Evolutionary conservation across 1,140 invertebrate genomes (phyloP).

Genomic region (Drosophila nasuta): DNA sequence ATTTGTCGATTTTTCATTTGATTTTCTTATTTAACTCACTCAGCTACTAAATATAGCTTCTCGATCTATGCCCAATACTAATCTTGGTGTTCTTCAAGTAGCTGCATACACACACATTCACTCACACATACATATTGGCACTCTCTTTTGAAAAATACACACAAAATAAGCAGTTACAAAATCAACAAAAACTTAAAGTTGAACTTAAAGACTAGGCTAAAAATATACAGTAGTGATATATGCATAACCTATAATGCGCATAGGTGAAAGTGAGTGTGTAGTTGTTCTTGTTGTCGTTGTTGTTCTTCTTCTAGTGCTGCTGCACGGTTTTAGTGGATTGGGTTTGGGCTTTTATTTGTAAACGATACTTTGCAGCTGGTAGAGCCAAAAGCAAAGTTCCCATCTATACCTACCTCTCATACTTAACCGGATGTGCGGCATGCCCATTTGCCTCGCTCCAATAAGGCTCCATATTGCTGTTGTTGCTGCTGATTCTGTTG

Average conservation of each 20-base stretch:
- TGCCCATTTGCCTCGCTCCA: constrained; percentile 84
- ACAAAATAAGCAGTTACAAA: constrained; percentile 24
- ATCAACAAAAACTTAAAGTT: constrained; percentile 19
- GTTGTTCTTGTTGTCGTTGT: constrained; percentile 34
- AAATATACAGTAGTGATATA: constrained; percentile 26
- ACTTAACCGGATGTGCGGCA: constrained; percentile 84
- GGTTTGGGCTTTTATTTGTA: constrained; percentile 27
- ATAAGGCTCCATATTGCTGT: constrained; percentile 78
- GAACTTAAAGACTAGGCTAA: constrained; percentile 41
- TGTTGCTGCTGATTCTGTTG: constrained; percentile 23
- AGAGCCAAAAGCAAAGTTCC: constrained; percentile 4
- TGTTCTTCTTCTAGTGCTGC: constrained; percentile 25
- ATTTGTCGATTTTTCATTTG: constrained; percentile 31
- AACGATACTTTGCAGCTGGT: constrained; percentile 13
- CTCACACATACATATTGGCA: constrained; percentile 27
- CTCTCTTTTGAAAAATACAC: constrained; percentile 20
- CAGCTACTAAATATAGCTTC: constrained; percentile 65
- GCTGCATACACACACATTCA: constrained; percentile 17
- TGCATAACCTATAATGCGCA: constrained; percentile 65
- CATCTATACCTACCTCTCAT: constrained; percentile 83
- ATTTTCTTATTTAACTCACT: constrained; percentile 67
- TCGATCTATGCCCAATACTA: constrained; percentile 58
- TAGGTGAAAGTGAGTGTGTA: constrained; percentile 71
- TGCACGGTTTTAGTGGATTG: constrained; percentile 22
- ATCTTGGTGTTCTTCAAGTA: constrained; percentile 36